A percentile compares a stretch with the other conserved stretches of the same genome.
These are phyloP conservation scores for Huso huso DNA, from an alignment of 2,797 vertebrate species.

Conservation along the genomic window DNA sequence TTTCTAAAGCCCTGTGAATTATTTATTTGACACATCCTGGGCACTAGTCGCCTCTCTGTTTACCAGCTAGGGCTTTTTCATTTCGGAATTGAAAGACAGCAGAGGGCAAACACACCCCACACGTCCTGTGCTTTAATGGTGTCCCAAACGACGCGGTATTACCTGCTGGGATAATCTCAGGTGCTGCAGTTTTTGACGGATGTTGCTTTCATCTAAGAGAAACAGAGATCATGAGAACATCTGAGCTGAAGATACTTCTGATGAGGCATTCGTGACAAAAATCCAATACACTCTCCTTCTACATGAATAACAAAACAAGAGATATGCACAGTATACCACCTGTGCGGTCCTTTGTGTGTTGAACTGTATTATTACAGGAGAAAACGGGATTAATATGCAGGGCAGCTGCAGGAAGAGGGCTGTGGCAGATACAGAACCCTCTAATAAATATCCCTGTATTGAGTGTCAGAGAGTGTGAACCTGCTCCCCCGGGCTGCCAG, in stretches of 20 bases:
- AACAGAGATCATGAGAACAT: conserved; percentile 10
- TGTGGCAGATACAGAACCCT: background rate
- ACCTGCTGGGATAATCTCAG: conserved; percentile 54
- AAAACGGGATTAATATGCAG: background rate
- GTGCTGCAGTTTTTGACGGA: conserved; percentile 30
- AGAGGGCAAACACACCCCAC: background rate
- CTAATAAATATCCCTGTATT: background rate
- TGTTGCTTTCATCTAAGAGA: conserved; percentile 51
- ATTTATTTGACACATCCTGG: background rate
- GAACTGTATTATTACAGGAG: background rate
- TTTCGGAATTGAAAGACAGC: background rate
- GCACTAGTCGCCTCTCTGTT: too few relatives aligned
- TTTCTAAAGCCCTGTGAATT: background rate
- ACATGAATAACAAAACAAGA: too few relatives aligned
- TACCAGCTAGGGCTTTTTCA: too few relatives aligned
- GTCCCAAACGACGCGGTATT: conserved; percentile 7
- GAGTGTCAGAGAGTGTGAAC: background rate
- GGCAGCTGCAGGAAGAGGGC: background rate
- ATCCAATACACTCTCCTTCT: too few relatives aligned
- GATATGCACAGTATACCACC: too few relatives aligned
- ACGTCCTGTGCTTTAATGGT: too few relatives aligned
- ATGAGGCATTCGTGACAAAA: too few relatives aligned
- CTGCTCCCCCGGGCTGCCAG: background rate
- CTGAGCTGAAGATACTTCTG: too few relatives aligned
- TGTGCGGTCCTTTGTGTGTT: too few relatives aligned